Base-by-base conservation (phyloP, 2,113 vertebrate species). In the Aythya baeri region DNA sequence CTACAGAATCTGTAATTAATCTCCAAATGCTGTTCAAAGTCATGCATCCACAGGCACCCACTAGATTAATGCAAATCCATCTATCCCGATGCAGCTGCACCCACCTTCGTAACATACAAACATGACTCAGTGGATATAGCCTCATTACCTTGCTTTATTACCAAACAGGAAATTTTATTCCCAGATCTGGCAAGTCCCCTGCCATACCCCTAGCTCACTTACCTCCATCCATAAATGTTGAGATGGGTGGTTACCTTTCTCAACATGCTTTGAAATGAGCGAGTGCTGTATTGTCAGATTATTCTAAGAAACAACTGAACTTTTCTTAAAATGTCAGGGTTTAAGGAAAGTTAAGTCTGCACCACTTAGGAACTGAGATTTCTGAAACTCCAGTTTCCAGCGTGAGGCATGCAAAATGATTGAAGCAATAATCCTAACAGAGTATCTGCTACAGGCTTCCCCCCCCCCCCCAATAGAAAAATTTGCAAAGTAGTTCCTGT, bases 161-260 rank as follows among this genome's bases (percentile, higher is more conserved):
- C 14, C 25, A 32, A 63, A 46, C 0, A 1, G 41, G 13, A 52
- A 29, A 8, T 68, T 36, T 32, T 73, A 15, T 17, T 36, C 43
- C 50, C 17, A 32, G 43, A 50, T 54, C 29, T 18, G 32, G 36
- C 9, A 38, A 78, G 50, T 5, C 38, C 54, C 32, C 63, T 32
- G 9, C 34, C 3, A 0, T 41, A 22, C 31, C 25, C 11, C 32
- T 20, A 29, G 12, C 36, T 87, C 25, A 38, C 36, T 46, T 32
- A 17, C 23, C 36, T 38, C 50, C 25, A 34, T 34, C 11, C 21
- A 5, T 11, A 54, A 65, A 34, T 0, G 0, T 2, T 20, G 36
- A 20, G 49, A 65, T 26, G 31, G 32, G 61, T 13, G 7, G 9
- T 17, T 46, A 1, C n/a, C 29, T 36, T 36, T 46, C 74, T 23